Evolutionary conservation across 2,888 invertebrate species (phyloP), one percentile per base, ranked within the genome.

Genomic region (Celastrina argiolus): DNA sequence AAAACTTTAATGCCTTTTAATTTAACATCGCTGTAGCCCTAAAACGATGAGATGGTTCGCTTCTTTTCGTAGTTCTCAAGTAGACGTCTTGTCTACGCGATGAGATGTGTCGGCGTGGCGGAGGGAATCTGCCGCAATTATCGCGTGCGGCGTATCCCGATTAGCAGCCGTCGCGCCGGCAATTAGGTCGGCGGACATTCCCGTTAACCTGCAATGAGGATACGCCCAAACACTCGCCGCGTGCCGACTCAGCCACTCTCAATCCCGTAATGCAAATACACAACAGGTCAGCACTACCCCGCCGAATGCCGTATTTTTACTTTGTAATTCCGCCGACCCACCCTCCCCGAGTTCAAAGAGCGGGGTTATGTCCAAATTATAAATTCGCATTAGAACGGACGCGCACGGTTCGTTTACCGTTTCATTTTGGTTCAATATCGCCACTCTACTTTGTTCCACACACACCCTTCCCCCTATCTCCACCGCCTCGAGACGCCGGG

Each of bases 371-470:
- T 88, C 89, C 91, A 89, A 91, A 91, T 91, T 91, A 91, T 91
- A 90, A 91, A 91, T 91, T 90, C 91, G 89, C 90, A 90, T 90
- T 90, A 91, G 90, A 90, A 89, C 89, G 90, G 89, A 90, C 90
- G 88, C 88, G 87, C 87, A 89, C 87, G 91, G 88, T 91, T 91
- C 91, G 90, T 90, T 91, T 91, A 89, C 89, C 88, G 85, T 91
- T 91, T 90, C 90, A 90, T 90, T 90, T 91, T 84, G 87, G 89
- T 88, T 88, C 90, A 88, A 91, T 91, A 91, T 90, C 89, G 89
- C 89, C 89, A 85, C 89, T 88, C 90, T 84, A 90, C 90, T 90
- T 89, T 89, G 90, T 89, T 91, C 91, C 91, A 90, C 90, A 90
- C 88, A 90, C 89, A 85, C 87, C 85, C 85, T 76, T 71, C 75